Base-by-base conservation (phyloP, 2,797 vertebrate species). In the Brotula barbata region DNA sequence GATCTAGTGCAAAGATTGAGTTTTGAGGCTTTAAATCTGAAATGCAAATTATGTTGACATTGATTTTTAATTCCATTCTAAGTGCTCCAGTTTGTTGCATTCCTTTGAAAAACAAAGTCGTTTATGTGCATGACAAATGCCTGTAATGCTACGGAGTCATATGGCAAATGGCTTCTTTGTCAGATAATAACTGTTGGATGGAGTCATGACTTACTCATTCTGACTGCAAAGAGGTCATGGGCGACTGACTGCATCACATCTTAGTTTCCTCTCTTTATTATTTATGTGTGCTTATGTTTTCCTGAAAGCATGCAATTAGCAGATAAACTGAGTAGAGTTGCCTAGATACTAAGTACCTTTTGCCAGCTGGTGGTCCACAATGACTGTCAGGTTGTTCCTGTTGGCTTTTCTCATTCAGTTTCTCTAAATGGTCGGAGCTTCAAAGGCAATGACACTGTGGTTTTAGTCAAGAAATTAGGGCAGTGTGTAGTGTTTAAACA, bases 301-400 rank as follows among this genome's bases (percentile, higher is more conserved):
- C 69, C 72, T 81, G 72, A 83, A 85, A 84, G 77, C 60, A 68
- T 63, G 34, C 85, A 85, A 82, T 86, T 86, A 85, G 81, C 70
- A 58, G 53, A 75, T 77, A 71, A 82, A 78, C 73, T 16, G 64
- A 71, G 54, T 71, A 58, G 66, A 80, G 84, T 85, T 87, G 83
- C 82, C 67, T 87, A 67, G 85, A 76, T 84, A 87, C 85, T 2
- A 79, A 80, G 71, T 57, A 66, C 54, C 59, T 62, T 68, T 76
- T 74, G 64, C 67, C 83, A 84, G 78, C 73, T 79, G 77, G 71
- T 72, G 71, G 67, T 69, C 72, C 31, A 66, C 73, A 71, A 64
- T 68, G 53, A 69, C 75, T 75, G 75, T 85, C 76, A 85, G 77
- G 71, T 75, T 64, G 75, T 80, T 78, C 61, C 52, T 52, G 57